phyloP scores from a whole-genome alignment of 2,113 vertebrate species.

The Heterocephalus glaber region DNA sequence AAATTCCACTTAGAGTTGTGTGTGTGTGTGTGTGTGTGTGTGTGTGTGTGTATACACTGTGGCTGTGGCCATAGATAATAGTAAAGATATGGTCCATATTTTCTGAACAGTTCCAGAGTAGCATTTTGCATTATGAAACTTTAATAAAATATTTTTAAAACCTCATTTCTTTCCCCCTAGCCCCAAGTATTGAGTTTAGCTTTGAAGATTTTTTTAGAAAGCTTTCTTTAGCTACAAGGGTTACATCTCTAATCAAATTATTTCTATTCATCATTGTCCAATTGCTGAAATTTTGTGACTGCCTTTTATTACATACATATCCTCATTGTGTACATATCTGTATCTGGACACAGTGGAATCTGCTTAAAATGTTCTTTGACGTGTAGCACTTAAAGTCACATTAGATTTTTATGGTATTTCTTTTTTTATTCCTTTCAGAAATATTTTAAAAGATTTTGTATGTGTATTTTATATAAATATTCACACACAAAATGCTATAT shows the following conservation, averaged over 20 bases:
- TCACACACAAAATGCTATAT: not conserved
- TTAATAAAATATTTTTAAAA: conserved; percentile 77
- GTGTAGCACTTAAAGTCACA: conserved; percentile 53
- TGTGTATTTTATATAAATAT: not conserved
- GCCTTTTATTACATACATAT: not conserved
- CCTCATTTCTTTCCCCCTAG: conserved; percentile 54
- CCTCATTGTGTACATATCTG: conserved; percentile 18
- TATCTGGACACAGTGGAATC: not conserved
- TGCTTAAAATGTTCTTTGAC: conserved; percentile 56
- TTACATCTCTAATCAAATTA: conserved; percentile 76
- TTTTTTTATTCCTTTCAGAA: conserved; percentile 64
- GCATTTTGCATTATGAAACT: conserved; percentile 71
- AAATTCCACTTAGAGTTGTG: conserved; percentile 77
- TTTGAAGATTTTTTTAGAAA: conserved; percentile 54
- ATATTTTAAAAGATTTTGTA: conserved; percentile 51
- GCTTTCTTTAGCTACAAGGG: conserved; percentile 66
- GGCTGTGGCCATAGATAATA: conserved; percentile 74
- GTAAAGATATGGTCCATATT: conserved; percentile 66
- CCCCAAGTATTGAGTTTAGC: conserved; percentile 52
- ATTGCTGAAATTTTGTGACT: conserved; percentile 67
- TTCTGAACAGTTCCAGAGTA: conserved; percentile 64
- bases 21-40: not conserved
- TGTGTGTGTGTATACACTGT: not conserved
- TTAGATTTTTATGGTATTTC: conserved; percentile 54
- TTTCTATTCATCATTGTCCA: conserved; percentile 70